Percentiles rank a stretch among this genome's conserved stretches.
Conservation (phyloP, 2,113 vertebrate species). For the Pagrus major region DNA sequence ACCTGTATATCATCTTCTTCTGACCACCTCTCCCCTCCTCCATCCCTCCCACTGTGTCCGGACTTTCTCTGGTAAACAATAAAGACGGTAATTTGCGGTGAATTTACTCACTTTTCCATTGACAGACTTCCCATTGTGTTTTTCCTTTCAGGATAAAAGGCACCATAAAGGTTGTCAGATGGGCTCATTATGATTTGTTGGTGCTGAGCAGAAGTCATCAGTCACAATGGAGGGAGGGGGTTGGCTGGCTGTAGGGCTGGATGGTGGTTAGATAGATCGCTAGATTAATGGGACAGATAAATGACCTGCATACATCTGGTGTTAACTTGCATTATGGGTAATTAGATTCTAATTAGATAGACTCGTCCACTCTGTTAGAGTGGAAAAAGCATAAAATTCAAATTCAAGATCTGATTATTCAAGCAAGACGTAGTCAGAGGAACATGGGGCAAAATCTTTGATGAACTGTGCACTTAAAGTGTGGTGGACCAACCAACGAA, state of each 20-base stretch:
- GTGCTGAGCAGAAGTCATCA: conserved; percentile 58
- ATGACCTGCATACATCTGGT: conserved; percentile 59
- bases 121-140: conserved; percentile 56
- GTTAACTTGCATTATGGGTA: conserved; percentile 45
- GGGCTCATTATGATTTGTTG: conserved; percentile 72
- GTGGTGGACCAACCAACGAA: neutral
- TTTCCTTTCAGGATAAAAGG: conserved; percentile 61
- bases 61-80: conserved; percentile 53
- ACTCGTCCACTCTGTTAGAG: neutral
- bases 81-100: conserved; percentile 57
- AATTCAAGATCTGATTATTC: conserved; percentile 12
- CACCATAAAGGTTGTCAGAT: conserved; percentile 69
- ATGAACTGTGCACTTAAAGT: neutral
- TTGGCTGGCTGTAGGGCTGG: conserved; percentile 29
- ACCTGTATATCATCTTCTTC: conserved; percentile 14
- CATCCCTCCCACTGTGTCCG: conserved; percentile 17
- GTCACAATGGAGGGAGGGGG: conserved; percentile 50
- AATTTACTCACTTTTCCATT: conserved; percentile 63
- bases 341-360: conserved; percentile 48
- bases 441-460: neutral
- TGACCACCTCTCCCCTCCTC: neutral
- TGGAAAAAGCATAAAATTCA: conserved; percentile 1
- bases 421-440: neutral
- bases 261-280: conserved; percentile 42
- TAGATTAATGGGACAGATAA: conserved; percentile 57